Evolutionary conservation across 2,888 invertebrate species (phyloP), one percentile per base, ranked within the genome.

Genomic region (Scelioninae gen. 2): DNA sequence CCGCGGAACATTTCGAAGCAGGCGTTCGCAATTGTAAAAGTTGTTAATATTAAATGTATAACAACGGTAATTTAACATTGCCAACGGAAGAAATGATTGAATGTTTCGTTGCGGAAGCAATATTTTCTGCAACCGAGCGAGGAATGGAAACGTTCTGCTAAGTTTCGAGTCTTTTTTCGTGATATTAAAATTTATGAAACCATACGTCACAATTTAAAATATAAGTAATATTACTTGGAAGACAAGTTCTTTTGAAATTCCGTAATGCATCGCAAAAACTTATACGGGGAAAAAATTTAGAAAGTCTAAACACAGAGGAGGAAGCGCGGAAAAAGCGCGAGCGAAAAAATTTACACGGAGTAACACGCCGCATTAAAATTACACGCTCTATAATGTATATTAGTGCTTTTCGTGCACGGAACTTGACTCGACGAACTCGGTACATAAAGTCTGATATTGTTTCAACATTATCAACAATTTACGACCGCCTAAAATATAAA

Each of bases 101-200:
- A 28, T 46, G 15, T 43, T 57, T 58, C 11, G 19, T 13, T 46
- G 37, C 19, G 46, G 6, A 25, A 46, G 39, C 10, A 31, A 25
- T 37, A 57, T 48, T 52, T 55, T 37, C 33, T 33, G 37, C 39
- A 65, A 57, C 50, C 33, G 41, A 57, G 50, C 39, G 67, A 6
- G 5, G 28, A 25, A 45, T 37, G 46, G 25, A 25, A 48, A 48
- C 13, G 48, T 39, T 48, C 46, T n/a, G 25, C 25, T 28, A 57
- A 65, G 57, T 65, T 48, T 28, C 37, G 48, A 57, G 57, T 65
- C 46, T 33, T 13, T 52, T 68, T 52, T 35, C 35, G 50, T 5
- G 70, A 37, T 70, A 70, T 70, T 70, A 63, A 70, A 70, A 70
- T 70, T 63, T 70, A 70, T 70, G 70, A 63, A 70, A 63, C 70